A percentile compares a stretch with the other conserved stretches of the same genome.
Evolutionary conservation across 2,113 vertebrate genomes (phyloP).

Genomic region (Atherinomorus stipes): DNA sequence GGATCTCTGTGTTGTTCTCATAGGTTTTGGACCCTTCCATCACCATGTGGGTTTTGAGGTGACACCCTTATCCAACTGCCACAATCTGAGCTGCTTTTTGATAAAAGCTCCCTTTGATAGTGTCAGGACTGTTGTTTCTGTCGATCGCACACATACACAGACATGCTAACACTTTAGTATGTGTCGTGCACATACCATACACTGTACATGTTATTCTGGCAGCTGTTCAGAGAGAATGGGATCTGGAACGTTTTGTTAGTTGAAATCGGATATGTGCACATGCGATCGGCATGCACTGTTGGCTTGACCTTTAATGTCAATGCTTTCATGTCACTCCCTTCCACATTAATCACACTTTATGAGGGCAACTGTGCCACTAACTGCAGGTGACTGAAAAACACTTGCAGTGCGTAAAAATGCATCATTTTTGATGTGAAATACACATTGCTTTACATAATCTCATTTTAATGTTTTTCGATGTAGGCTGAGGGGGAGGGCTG

Average conservation of each 20-base stretch:
- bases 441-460: not conserved
- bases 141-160: constrained; percentile 22
- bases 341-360: constrained; percentile 54
- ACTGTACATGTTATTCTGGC: constrained; percentile 9
- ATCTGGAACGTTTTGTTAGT: constrained; percentile 23
- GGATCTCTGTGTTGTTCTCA: constrained; percentile 71
- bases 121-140: constrained; percentile 41
- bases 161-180: constrained; percentile 13
- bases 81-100: constrained; percentile 56
- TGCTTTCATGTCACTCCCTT: constrained; percentile 9
- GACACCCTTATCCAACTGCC: constrained; percentile 39
- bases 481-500: not conserved
- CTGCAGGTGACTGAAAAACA: not conserved
- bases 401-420: not conserved
- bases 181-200: constrained; percentile 21
- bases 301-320: not conserved
- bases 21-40: constrained; percentile 60
- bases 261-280: constrained; percentile 25
- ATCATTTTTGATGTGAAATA: not conserved
- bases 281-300: constrained; percentile 18
- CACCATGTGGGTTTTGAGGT: constrained; percentile 63
- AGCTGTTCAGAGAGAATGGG: constrained; percentile 4
- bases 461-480: not conserved
- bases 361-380: constrained; percentile 15
- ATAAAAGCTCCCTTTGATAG: constrained; percentile 58